Evolutionary conservation across 2,113 vertebrate species (phyloP), one percentile per base, ranked within the genome.

Genomic region (Cinclus cinclus): DNA sequence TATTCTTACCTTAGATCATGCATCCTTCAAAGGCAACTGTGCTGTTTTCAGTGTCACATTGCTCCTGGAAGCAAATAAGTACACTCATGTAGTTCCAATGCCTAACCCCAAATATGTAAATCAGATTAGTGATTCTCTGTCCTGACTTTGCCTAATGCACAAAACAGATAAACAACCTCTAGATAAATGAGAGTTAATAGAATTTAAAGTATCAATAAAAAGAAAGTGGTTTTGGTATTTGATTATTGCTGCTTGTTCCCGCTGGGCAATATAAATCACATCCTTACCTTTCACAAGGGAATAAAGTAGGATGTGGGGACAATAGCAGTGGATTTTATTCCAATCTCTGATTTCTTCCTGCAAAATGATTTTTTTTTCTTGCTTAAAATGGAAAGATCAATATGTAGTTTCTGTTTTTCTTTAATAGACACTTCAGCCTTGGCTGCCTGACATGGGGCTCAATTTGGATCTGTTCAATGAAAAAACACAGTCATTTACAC

Each of bases 361-460:
- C 21, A 89, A 78, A 95, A 73, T 89, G 31, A 63, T 83, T 49
- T 65, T 81, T 65, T 77, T 18, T 42, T 44, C 49, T 87, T 58
- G n/a, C 74, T 89, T 85, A 73, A 85, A 95, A 91, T 62, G 30
- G 63, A 84, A 87, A 80, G 81, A 94, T 91, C 91, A 87, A 91
- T 85, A 91, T 39, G 11, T 52, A 90, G 83, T 79, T 94, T 95
- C 44, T 39, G 44, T 85, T 95, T 64, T 71, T 94, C 59, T 80
- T 83, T 94, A 87, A 69, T 62, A 82, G 60, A 62, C n/a, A 25
- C 20, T 91, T 89, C 74, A 91, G 63, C 30, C 39, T 79, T 93
- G 63, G 8, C 63, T 91, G 30, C 64, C 49, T 90, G 39, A 70
- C 53, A 33, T 0, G 8, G 37, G 39, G 33, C 50, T 92, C 70